Evolutionary conservation across 2,797 vertebrate species (phyloP), one percentile per base, ranked within the genome.

Genomic region (Discoglossus pictus): DNA sequence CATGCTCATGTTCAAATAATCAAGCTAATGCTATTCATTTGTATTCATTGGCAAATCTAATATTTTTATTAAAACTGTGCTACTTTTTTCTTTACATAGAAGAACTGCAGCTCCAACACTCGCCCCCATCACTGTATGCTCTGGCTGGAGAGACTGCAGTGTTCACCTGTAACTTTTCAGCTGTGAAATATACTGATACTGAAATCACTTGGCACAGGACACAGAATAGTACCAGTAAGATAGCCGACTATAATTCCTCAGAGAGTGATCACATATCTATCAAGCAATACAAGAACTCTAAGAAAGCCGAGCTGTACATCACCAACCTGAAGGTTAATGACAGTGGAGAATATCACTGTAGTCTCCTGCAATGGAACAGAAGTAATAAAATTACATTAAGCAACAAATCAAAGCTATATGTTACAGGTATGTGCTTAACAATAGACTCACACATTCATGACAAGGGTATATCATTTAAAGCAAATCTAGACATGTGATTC

Each of bases 371-470:
- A 2, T 20, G 79, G 6, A 58, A 20, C 13, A 7, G 59, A 0
- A 1, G 24, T 0, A 0, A 31, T 2, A 71, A 76, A 46, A 47
- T 84, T 35, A 34, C 61, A 23, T 73, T 72, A 52, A 86, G 83
- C 63, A 64, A 0, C 2, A 7, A 39, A 4, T 76, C 76, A 12
- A 46, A 17, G 2, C 70, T 86, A 16, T 34, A 60, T 9, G 82
- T 86, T 34, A 83, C 76, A 85, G 83, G 83, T 84, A 50, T 74
- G 80, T 44, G 11, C 12, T 31, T n/a, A n/a, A n/a, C n/a, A n/a
- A n/a, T n/a, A n/a, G n/a, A n/a, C n/a, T n/a, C n/a, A n/a, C n/a
- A n/a, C n/a, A n/a, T n/a, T n/a, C n/a, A n/a, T n/a, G n/a, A n/a
- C n/a, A n/a, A n/a, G n/a, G n/a, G n/a, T n/a, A n/a, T n/a, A n/a